phyloP scores from a whole-genome alignment of 2,113 vertebrate species.

The Ursus arctos region DNA sequence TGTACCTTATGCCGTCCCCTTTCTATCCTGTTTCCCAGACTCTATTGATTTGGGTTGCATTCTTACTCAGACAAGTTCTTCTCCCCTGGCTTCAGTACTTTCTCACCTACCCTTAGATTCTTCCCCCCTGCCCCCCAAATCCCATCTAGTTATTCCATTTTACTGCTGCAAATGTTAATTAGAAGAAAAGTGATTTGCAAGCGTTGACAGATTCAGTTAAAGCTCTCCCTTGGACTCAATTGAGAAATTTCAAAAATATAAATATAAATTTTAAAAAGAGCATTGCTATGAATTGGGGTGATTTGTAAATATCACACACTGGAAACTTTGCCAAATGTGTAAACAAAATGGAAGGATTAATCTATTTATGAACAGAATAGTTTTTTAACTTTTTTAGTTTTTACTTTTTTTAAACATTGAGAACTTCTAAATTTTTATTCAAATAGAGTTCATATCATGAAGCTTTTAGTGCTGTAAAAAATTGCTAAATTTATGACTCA shows the following conservation, averaged over 20 bases:
- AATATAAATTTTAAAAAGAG: neutral
- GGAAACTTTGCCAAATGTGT: neutral
- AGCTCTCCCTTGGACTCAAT: neutral
- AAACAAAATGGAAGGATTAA: neutral
- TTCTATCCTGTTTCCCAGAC: neutral
- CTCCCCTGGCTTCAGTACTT: neutral
- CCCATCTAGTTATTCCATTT: neutral
- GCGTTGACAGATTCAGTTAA: neutral
- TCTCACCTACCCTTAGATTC: neutral
- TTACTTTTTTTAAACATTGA: neutral
- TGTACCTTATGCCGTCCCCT: neutral
- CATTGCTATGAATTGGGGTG: neutral
- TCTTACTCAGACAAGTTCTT: neutral
- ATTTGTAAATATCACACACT: neutral
- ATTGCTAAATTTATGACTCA: slow-evolving; percentile 68
- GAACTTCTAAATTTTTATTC: neutral
- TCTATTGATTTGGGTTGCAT: neutral
- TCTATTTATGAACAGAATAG: neutral
- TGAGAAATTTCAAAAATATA: neutral
- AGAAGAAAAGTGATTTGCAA: neutral
- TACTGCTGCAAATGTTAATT: neutral
- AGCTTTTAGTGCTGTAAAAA: slow-evolving; percentile 21
- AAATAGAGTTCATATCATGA: neutral
- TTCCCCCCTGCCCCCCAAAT: neutral
- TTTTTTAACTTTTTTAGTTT: neutral